phyloP scores from a whole-genome alignment of 2,113 vertebrate genomes.

The Thamnaconus septentrionalis region DNA sequence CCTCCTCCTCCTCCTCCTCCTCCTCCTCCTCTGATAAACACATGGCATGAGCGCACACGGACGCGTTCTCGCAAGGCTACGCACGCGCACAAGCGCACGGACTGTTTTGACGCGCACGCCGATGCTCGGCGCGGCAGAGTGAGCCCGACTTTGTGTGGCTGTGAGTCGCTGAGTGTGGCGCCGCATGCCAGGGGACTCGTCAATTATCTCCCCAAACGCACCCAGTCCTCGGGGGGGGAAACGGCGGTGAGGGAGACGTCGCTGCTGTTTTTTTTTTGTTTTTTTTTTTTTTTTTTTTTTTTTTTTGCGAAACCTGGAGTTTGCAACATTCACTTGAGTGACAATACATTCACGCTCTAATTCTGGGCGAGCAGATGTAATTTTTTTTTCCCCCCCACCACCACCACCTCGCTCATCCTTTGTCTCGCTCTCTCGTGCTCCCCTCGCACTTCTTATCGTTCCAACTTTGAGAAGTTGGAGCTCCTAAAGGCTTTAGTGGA shows the following conservation, averaged over 20 bases:
- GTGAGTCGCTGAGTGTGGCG: conserved; percentile 61
- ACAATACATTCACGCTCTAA: conserved; percentile 78
- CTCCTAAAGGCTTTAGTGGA: conserved; percentile 70
- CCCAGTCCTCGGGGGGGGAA: conserved; percentile 73
- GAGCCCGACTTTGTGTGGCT: conserved; percentile 63
- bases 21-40: conserved; percentile 61
- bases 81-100: conserved; percentile 47
- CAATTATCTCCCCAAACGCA: conserved; percentile 80
- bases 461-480: conserved; percentile 76
- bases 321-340: conserved; percentile 74
- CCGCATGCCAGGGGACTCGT: conserved; percentile 76
- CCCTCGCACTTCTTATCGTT: conserved; percentile 70
- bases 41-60: conserved; percentile 29
- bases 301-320: conserved; percentile 78
- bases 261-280: conserved; percentile 33
- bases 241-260: conserved; percentile 70
- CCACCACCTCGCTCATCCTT: conserved; percentile 31
- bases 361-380: conserved; percentile 76
- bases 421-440: conserved; percentile 64
- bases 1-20: neutral
- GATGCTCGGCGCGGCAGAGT: conserved; percentile 6
- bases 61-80: conserved; percentile 29
- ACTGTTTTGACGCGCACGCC: conserved; percentile 61
- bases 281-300: no score
- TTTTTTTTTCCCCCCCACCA: conserved; percentile 33